Percentiles rank a stretch among this genome's conserved stretches.
phyloP scores from a whole-genome alignment of 30 jellyfish, hydroid and myxozoan species.

The Calvadosia cruxmelitensis region DNA sequence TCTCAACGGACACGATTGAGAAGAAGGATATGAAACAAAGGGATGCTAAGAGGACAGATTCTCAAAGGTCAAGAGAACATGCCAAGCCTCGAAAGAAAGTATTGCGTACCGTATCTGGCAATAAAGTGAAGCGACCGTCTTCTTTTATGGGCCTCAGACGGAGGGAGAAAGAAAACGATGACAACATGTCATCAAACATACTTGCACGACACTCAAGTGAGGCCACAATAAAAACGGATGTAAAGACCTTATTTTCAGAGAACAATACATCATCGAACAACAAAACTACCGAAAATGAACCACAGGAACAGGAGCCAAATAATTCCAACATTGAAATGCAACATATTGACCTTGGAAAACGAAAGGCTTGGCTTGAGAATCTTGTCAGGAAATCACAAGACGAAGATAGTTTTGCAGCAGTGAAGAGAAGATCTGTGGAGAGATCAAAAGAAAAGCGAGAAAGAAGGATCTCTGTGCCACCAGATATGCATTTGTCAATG shows the following conservation, averaged over 20 bases:
- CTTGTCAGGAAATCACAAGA: background rate
- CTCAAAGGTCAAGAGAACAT: background rate
- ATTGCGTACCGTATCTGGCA: background rate
- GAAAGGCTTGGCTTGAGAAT: background rate
- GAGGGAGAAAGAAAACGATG: background rate
- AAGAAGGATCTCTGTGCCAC: background rate
- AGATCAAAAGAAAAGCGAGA: background rate
- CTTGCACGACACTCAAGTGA: background rate
- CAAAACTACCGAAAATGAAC: background rate
- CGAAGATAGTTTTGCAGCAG: conserved; percentile 1
- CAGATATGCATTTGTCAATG: background rate
- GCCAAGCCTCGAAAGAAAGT: background rate
- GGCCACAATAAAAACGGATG: background rate
- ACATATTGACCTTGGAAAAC: background rate
- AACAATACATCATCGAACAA: background rate
- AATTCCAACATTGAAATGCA: background rate
- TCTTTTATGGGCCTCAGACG: background rate
- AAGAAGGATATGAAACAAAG: background rate
- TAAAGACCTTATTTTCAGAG: background rate
- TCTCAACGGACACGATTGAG: background rate
- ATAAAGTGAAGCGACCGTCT: background rate
- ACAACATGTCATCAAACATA: no score
- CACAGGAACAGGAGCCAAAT: background rate
- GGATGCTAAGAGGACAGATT: background rate
- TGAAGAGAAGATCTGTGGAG: conserved; percentile 14